Percentiles rank a stretch among this genome's conserved stretches.
phyloP scores from a whole-genome alignment of 2,113 vertebrate genomes.

The Chrysemys picta region DNA sequence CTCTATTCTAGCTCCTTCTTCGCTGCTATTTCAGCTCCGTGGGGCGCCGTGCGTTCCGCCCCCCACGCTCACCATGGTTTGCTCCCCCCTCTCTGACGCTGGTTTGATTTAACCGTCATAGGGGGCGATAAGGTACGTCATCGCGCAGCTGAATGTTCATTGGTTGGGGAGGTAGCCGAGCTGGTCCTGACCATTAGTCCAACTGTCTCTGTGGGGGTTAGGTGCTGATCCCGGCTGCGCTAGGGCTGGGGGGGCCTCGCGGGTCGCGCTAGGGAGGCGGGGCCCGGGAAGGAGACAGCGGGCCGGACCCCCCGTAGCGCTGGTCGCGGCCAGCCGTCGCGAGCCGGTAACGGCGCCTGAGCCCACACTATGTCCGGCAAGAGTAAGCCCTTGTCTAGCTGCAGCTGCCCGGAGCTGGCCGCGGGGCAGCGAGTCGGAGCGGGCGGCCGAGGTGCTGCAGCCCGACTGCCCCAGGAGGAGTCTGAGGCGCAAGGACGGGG shows the following conservation, averaged over 20 bases:
- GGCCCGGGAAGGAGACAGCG: no score
- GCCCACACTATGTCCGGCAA: slow-evolving; percentile 37
- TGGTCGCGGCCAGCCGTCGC: background rate
- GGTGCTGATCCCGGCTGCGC: slow-evolving; percentile 31
- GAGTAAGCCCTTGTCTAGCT: slow-evolving; percentile 61
- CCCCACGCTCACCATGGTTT: background rate
- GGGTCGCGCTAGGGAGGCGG: background rate
- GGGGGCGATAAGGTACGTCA: background rate
- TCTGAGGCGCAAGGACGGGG: slow-evolving; percentile 1
- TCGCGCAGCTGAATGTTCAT: background rate
- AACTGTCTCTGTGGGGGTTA: background rate
- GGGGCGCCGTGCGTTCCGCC: no score
- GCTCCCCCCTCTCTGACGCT: no score
- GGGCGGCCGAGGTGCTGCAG: background rate
- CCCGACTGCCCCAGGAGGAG: slow-evolving; percentile 36
- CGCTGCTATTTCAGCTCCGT: background rate
- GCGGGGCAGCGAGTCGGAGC: background rate
- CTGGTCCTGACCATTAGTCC: background rate
- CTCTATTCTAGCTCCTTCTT: background rate
- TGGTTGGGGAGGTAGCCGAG: slow-evolving; percentile 21
- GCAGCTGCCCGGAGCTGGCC: slow-evolving; percentile 57
- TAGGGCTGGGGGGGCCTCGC: slow-evolving; percentile 47
- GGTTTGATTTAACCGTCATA: background rate
- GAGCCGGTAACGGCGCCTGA: rapidly evolving
- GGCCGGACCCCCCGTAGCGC: background rate